Evolutionary conservation across 2,797 vertebrate genomes (phyloP).

Genomic region (Lagodon rhomboides): DNA sequence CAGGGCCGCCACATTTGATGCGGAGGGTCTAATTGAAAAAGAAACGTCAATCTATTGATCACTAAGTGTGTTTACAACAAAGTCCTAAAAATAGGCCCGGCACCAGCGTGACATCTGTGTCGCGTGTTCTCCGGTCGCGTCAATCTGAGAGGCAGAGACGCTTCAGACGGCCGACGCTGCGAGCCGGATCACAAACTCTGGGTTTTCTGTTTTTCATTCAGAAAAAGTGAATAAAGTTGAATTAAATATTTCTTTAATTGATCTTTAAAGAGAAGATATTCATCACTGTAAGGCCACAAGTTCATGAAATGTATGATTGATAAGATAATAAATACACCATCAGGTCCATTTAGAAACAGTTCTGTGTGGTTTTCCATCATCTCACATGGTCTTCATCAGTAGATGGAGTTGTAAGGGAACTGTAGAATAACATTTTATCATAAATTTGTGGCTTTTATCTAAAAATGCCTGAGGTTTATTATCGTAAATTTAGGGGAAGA

Average conservation of each 20-base stretch:
- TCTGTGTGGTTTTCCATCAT: background rate
- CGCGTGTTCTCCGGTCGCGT: constrained; percentile 51
- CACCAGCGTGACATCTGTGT: constrained; percentile 70
- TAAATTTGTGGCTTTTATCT: too few species aligned
- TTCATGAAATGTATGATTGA: background rate
- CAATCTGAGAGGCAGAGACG: constrained; percentile 42
- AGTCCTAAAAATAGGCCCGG: constrained; percentile 63
- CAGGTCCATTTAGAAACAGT: background rate
- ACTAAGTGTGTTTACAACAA: constrained; percentile 67
- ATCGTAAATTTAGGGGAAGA: too few species aligned
- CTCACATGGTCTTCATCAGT: background rate
- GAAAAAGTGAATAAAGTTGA: background rate
- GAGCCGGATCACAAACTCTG: background rate
- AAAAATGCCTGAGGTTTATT: too few species aligned
- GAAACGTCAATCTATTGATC: constrained; percentile 74
- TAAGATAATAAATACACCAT: background rate
- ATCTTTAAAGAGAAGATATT: background rate
- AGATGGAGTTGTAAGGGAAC: background rate
- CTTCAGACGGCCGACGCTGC: background rate
- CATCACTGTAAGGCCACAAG: background rate
- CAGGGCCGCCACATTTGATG: constrained; percentile 86
- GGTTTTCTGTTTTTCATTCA: background rate
- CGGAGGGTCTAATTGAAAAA: constrained; percentile 85
- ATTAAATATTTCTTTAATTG: too few species aligned
- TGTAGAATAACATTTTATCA: too few species aligned